Evolutionary conservation across 2,113 vertebrate species (phyloP).

Genomic region (Coreoperca whiteheadi): DNA sequence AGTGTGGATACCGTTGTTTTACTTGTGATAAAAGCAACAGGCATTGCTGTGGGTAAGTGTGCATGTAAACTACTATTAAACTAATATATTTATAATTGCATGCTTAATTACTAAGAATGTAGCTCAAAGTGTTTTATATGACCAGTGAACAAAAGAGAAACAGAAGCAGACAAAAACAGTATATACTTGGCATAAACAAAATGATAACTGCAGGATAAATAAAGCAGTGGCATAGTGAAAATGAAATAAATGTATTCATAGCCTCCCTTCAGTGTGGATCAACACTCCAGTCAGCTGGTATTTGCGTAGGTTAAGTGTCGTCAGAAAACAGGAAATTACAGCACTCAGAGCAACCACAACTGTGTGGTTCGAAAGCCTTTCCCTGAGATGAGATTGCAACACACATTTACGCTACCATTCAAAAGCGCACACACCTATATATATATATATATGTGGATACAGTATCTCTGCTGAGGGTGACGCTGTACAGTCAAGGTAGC

Average conservation of each 20-base stretch:
- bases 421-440: not conserved
- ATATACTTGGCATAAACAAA: not conserved
- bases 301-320: conserved; percentile 46
- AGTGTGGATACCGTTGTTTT: not conserved
- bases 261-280: conserved; percentile 29
- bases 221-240: not conserved
- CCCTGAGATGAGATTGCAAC: conserved; percentile 17
- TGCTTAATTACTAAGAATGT: not conserved
- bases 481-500: not conserved
- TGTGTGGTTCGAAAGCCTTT: conserved; percentile 33
- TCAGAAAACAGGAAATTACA: conserved; percentile 70
- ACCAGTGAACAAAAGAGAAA: not conserved
- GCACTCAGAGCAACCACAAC: conserved; percentile 54
- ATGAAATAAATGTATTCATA: not conserved
- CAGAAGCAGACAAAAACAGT: not conserved
- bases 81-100: too few relatives aligned
- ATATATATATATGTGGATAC: not conserved
- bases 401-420: not conserved
- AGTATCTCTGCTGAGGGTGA: not conserved
- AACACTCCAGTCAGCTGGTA: conserved; percentile 55
- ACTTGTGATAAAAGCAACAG: not conserved
- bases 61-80: not conserved
- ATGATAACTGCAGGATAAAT: not conserved
- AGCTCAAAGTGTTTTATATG: not conserved
- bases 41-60: not conserved